Evolutionary conservation across 2,888 invertebrate genomes (phyloP).

Genomic region (Nycteola revayana): DNA sequence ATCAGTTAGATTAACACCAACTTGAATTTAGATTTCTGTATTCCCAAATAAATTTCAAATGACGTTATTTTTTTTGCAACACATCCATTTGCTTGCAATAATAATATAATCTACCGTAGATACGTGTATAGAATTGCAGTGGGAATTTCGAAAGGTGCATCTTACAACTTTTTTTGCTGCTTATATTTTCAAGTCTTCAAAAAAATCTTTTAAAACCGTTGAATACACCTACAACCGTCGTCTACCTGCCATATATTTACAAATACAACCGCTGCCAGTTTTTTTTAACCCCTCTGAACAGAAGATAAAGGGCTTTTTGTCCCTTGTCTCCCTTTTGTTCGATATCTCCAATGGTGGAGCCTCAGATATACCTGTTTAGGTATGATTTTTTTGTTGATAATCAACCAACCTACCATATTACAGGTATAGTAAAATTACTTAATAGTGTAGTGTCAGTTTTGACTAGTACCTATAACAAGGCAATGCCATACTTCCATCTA

Average conservation of each 20-base stretch:
- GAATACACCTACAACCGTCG: conserved; percentile 76
- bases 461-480: no score
- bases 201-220: conserved; percentile 46
- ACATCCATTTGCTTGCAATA: conserved; percentile 7
- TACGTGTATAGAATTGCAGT: conserved; percentile 36
- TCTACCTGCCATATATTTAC: conserved; percentile 78
- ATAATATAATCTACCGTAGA: conserved; percentile 7
- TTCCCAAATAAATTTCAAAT: conserved; percentile 1
- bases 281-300: conserved; percentile 57
- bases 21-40: no score
- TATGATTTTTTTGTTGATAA: no score
- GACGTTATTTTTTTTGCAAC: conserved; percentile 6
- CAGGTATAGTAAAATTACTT: no score
- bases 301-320: conserved; percentile 45
- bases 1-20: no score
- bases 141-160: conserved; percentile 74
- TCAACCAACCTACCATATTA: no score
- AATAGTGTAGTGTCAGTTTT: no score
- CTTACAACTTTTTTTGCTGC: conserved; percentile 38
- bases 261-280: conserved; percentile 64
- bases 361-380: no score
- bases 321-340: conserved; percentile 64
- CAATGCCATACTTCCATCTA: no score
- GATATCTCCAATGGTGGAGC: no score
- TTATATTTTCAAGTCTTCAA: conserved; percentile 34